These are phyloP conservation scores for Drosophila ananassae DNA, from an alignment of 1,140 invertebrate species.

Conservation along the genomic window DNA sequence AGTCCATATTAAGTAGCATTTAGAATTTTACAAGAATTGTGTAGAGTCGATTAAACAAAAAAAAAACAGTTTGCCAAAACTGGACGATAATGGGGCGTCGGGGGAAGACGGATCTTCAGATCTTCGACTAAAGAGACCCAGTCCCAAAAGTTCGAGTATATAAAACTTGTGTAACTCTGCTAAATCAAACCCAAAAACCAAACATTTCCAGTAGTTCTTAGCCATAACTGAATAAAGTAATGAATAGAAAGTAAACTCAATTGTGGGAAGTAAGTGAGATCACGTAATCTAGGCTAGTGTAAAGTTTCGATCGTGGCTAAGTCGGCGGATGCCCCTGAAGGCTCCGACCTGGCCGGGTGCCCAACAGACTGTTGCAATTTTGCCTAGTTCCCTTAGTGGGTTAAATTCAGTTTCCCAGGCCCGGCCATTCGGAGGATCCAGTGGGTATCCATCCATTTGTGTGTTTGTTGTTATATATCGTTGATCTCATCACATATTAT, in stretches of 20 bases:
- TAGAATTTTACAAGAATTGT: conserved; percentile 65
- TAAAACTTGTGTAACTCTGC: conserved; percentile 9
- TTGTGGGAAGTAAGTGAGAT: conserved; percentile 2
- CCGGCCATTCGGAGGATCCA: conserved; percentile 43
- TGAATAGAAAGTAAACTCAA: conserved; percentile 32
- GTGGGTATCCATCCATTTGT: conserved; percentile 3
- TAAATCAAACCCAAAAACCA: conserved; percentile 27
- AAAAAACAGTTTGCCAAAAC: conserved; percentile 68
- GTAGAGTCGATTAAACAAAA: conserved; percentile 64
- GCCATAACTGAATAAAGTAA: conserved; percentile 29
- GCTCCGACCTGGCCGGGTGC: conserved; percentile 39
- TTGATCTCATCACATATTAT: conserved; percentile 18
- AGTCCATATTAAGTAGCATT: conserved; percentile 76
- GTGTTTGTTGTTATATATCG: conserved; percentile 41
- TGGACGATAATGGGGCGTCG: conserved; percentile 10
- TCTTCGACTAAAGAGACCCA: conserved; percentile 8
- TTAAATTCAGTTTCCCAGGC: conserved; percentile 71
- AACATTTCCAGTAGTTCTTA: conserved; percentile 74
- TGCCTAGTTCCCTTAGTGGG: conserved; percentile 79
- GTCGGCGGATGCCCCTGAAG: background rate
- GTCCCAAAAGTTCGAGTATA: background rate
- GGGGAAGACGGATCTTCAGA: conserved; percentile 12
- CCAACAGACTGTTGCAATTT: conserved; percentile 70
- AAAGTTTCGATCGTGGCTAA: conserved; percentile 49
- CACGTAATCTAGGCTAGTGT: conserved; percentile 45